Evolutionary conservation across 2,113 vertebrate species (phyloP).

Genomic region (Platycercus adscitus): DNA sequence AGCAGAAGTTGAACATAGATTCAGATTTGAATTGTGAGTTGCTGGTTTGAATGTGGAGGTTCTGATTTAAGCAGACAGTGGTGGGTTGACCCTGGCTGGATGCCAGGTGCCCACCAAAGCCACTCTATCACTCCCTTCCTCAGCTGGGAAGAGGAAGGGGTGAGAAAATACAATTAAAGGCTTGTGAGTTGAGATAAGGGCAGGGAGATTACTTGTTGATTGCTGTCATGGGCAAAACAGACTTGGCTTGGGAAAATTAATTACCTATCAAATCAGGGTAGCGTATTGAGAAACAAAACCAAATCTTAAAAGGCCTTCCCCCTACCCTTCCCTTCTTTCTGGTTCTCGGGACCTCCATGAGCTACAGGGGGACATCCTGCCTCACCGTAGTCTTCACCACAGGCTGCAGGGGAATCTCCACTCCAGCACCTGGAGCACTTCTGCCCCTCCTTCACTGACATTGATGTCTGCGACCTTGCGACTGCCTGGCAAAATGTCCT

Average conservation of each 20-base stretch:
- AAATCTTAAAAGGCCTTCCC: background rate
- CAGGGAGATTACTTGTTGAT: background rate
- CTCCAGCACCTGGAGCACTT: rapidly evolving
- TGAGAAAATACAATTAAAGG: background rate
- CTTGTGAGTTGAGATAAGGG: background rate
- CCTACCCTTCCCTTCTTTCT: background rate
- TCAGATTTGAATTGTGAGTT: background rate
- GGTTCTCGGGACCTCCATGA: background rate
- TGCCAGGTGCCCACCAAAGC: background rate
- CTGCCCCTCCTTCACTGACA: background rate
- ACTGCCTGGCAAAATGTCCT: background rate
- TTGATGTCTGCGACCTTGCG: background rate
- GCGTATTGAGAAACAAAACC: background rate
- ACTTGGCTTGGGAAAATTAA: background rate
- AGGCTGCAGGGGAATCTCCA: background rate
- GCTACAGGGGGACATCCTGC: background rate
- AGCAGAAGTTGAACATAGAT: background rate
- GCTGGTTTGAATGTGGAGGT: background rate
- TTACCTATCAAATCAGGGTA: background rate
- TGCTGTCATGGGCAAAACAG: background rate
- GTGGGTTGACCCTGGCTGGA: background rate
- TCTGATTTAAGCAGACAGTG: background rate
- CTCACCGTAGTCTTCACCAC: background rate
- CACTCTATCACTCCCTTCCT: background rate
- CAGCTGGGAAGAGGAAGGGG: background rate